Evolutionary conservation across 1,140 invertebrate species (phyloP), one percentile per base, ranked within the genome.

Genomic region (Drosophila pandora): DNA sequence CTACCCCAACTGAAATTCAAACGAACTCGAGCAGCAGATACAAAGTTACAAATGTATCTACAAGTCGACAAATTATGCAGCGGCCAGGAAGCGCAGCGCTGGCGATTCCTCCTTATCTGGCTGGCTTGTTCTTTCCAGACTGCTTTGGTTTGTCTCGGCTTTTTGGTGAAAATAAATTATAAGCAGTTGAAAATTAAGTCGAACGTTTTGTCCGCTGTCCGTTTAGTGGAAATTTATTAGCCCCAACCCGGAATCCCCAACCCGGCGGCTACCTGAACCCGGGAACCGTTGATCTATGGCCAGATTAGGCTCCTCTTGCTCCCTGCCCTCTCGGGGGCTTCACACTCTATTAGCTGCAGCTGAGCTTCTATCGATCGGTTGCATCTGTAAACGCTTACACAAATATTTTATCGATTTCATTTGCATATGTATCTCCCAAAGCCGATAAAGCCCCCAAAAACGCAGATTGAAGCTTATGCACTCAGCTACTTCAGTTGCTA

Each of bases 51-150:
- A 88, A 88, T 88, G 83, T 88, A 89, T 82, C 83, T 88, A 83
- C 79, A 87, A 73, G 79, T 73, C 83, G 79, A 88, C 83, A 88
- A 88, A 88, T 88, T 88, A 83, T 88, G 83, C 84, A 88, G 79
- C 59, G 69, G 74, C 78, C 87, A 81, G 60, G 48, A 63, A 63
- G 43, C 53, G 59, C 64, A 75, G 50, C 22, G 45, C 23, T 45
- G 47, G 43, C 47, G 61, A 62, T 60, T 39, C 65, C 54, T 55
- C 58, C 55, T 55, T 67, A 67, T 64, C 60, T 41, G 45, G 43
- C 45, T 28, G 41, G 41, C 6, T 53, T 62, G 60, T 55, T 61
- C 55, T 64, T 55, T 37, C 39, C 9, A 28, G 39, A 25, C 34
- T 65, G 56, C 61, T 10, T 64, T 58, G 58, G 23, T 63, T 45